These are phyloP conservation scores for Pinctada fucata DNA, from an alignment of 2,888 invertebrate species.

Conservation along the genomic window DNA sequence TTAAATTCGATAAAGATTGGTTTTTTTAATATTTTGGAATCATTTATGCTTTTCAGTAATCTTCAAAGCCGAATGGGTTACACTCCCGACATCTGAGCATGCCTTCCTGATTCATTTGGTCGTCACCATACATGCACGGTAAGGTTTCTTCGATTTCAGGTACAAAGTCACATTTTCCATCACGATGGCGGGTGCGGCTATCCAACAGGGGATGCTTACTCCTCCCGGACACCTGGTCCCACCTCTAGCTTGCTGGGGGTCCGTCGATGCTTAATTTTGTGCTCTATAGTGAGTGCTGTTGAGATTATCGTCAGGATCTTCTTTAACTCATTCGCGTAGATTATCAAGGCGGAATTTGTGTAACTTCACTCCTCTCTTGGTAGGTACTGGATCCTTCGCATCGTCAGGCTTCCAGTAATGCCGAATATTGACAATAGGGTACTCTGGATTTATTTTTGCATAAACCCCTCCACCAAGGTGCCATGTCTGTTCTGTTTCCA, in stretches of 20 bases:
- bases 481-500: neutral
- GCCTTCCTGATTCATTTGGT: neutral
- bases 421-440: slow-evolving; percentile 19
- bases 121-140: neutral
- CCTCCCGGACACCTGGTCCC: too few species aligned
- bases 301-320: too few species aligned
- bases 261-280: too few species aligned
- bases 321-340: neutral
- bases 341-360: slow-evolving; percentile 8
- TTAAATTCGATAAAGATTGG: too few species aligned
- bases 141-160: slow-evolving; percentile 14
- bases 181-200: neutral
- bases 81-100: slow-evolving; percentile 12
- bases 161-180: slow-evolving; percentile 5
- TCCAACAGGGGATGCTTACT: too few species aligned
- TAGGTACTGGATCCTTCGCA: slow-evolving; percentile 10
- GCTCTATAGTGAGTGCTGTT: too few species aligned
- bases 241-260: too few species aligned
- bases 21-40: too few species aligned
- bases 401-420: slow-evolving; percentile 22
- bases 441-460: slow-evolving; percentile 5
- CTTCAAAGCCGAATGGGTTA: slow-evolving; percentile 10
- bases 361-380: slow-evolving; percentile 9
- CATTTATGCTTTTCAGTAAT: too few species aligned
- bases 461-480: slow-evolving; percentile 22